Evolutionary conservation across 1,140 invertebrate genomes (phyloP).

Genomic region (Dreissena polymorpha): DNA sequence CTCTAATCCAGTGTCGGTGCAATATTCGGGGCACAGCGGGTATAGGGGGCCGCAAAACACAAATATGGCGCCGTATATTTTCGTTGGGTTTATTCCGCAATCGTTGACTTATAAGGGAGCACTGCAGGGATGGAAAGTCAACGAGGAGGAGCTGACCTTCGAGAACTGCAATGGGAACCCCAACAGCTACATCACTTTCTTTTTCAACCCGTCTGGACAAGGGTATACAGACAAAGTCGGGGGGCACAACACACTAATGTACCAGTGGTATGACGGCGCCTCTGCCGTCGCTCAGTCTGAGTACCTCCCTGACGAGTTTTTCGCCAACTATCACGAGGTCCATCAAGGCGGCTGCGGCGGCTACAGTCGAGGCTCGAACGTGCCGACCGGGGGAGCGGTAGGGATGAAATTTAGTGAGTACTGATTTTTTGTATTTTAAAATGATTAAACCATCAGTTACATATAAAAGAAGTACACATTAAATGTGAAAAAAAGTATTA

Average conservation of each 20-base stretch:
- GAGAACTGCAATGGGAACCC: constrained; percentile 33
- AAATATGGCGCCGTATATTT: constrained; percentile 32
- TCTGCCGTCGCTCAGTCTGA: neutral
- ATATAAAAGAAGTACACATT: no score
- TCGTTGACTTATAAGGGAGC: neutral
- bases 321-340: constrained; percentile 36
- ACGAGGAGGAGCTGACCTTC: constrained; percentile 26
- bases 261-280: constrained; percentile 20
- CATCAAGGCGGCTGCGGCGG: constrained; percentile 53
- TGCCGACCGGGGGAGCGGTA: neutral
- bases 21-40: constrained; percentile 13
- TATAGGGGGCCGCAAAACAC: neutral
- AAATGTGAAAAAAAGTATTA: no score
- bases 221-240: neutral
- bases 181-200: constrained; percentile 39
- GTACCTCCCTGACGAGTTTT: constrained; percentile 19
- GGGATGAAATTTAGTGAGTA: constrained; percentile 40
- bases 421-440: no score
- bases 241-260: neutral
- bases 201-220: constrained; percentile 18
- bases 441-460: no score
- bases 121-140: constrained; percentile 11
- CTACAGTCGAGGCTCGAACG: constrained; percentile 17
- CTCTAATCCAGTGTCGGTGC: neutral
- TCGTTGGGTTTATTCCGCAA: constrained; percentile 21